A percentile compares a stretch with the other conserved stretches of the same genome.
phyloP scores from a whole-genome alignment of 2,888 invertebrate genomes.

The Apocheima hispidaria region DNA sequence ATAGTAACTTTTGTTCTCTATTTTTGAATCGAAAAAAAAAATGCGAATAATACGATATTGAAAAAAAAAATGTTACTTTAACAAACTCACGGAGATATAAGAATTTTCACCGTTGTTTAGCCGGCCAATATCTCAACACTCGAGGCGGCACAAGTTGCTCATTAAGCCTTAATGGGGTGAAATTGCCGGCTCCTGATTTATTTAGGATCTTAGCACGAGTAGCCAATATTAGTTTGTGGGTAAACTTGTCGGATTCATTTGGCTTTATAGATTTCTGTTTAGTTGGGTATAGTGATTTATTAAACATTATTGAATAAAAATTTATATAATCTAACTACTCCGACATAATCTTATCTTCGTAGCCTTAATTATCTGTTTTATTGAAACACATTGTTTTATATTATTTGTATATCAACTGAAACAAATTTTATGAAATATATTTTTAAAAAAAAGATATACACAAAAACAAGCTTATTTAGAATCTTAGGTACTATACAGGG shows the following conservation, averaged over 20 bases:
- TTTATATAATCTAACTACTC: too few relatives aligned
- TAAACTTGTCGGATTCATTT: constrained; percentile 35
- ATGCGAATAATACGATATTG: too few relatives aligned
- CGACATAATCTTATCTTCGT: too few relatives aligned
- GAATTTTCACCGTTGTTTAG: constrained; percentile 17
- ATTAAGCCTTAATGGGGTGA: constrained; percentile 53
- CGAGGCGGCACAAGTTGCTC: constrained; percentile 34
- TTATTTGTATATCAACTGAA: too few relatives aligned
- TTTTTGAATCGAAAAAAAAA: too few relatives aligned
- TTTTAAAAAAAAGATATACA: too few relatives aligned
- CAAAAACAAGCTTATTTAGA: too few relatives aligned
- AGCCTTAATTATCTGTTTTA: too few relatives aligned
- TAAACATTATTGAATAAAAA: not conserved
- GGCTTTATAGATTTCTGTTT: constrained; percentile 20
- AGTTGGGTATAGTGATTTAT: not conserved
- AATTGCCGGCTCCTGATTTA: constrained; percentile 64
- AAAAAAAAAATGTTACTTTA: not conserved
- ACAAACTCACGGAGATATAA: not conserved
- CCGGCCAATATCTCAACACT: constrained; percentile 27
- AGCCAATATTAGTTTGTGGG: constrained; percentile 41
- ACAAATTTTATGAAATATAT: too few relatives aligned
- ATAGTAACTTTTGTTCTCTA: too few relatives aligned
- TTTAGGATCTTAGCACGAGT: constrained; percentile 47
- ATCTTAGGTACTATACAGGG: too few relatives aligned
- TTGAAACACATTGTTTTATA: too few relatives aligned